These are phyloP conservation scores for Luffia ferchaultella DNA, from an alignment of 2,888 invertebrate genomes.

Conservation along the genomic window DNA sequence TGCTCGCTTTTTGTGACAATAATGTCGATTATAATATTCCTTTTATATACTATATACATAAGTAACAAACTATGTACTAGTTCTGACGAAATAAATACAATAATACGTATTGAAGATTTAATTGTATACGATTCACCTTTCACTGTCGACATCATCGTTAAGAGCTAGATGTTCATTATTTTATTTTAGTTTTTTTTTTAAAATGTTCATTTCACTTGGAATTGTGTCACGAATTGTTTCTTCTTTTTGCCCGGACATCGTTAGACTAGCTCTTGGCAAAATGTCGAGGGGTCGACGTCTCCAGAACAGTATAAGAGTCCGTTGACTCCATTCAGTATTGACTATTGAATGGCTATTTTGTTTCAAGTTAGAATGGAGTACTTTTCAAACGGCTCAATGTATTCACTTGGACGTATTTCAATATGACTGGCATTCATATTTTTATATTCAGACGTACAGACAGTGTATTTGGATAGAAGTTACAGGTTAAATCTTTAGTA, in stretches of 20 bases:
- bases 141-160: no score
- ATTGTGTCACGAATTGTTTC: not conserved
- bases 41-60: not conserved
- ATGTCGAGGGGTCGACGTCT: conserved; percentile 6
- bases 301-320: not conserved
- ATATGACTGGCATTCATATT: not conserved
- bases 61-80: not conserved
- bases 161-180: not conserved
- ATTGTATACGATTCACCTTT: not conserved
- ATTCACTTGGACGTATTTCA: not conserved
- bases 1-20: not conserved
- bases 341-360: not conserved
- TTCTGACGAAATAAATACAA: not conserved
- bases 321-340: not conserved
- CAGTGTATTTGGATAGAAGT: not conserved
- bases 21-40: not conserved
- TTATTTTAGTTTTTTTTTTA: not conserved
- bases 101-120: not conserved
- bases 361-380: not conserved
- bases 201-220: not conserved
- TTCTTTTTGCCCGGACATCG: not conserved
- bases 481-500: no score
- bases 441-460: not conserved
- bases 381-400: not conserved
- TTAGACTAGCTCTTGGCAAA: not conserved